Evolutionary conservation across 2,888 invertebrate species (phyloP).

Genomic region (Nysson spinosus): DNA sequence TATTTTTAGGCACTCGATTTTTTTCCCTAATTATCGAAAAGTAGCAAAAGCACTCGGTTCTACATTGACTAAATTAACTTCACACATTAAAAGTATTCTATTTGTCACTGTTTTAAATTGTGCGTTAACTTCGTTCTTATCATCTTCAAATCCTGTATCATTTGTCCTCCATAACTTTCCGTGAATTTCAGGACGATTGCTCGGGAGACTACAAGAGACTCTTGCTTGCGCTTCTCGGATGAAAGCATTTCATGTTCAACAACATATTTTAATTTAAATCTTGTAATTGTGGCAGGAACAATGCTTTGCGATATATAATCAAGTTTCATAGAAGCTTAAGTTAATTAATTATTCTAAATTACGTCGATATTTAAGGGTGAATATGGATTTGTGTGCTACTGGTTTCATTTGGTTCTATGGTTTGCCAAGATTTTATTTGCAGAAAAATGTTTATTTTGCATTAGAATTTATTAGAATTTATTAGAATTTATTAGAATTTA

Average conservation of each 20-base stretch:
- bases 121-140: too few relatives aligned
- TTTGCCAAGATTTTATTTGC: slow-evolving; percentile 1
- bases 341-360: slow-evolving; percentile 27
- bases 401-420: slow-evolving; percentile 4
- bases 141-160: slow-evolving; percentile 22
- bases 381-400: slow-evolving; percentile 28
- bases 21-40: too few relatives aligned
- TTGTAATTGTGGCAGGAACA: slow-evolving; percentile 30
- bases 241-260: slow-evolving; percentile 57
- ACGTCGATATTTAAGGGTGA: slow-evolving; percentile 23
- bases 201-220: slow-evolving; percentile 94
- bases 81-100: slow-evolving; percentile 5
- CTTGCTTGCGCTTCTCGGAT: slow-evolving; percentile 84
- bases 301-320: slow-evolving; percentile 17
- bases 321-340: slow-evolving; percentile 12
- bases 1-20: too few relatives aligned
- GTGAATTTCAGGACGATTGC: slow-evolving; percentile 85
- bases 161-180: slow-evolving; percentile 38
- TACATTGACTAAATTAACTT: not conserved
- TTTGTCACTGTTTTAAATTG: slow-evolving; percentile 9
- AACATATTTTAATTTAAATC: slow-evolving; percentile 44
- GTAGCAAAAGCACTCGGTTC: slow-evolving; percentile 4
- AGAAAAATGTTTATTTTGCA: slow-evolving; percentile 1
- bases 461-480: slow-evolving; percentile 7
- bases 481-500: too few relatives aligned